These are phyloP conservation scores for Takifugu ocellatus DNA, from an alignment of 2,797 vertebrate genomes.

Conservation along the genomic window DNA sequence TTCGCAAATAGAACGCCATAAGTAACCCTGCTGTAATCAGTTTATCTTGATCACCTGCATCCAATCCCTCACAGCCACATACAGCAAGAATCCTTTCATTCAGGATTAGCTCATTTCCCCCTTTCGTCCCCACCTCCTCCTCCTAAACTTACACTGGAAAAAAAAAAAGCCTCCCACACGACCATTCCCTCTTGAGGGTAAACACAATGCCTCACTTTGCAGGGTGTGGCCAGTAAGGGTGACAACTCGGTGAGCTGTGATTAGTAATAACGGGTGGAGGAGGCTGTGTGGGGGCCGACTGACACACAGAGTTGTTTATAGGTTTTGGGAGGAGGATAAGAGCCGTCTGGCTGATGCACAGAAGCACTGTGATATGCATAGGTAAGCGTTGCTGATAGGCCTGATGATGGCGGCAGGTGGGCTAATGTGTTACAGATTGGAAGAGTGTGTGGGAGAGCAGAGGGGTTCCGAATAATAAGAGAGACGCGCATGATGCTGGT, in stretches of 20 bases:
- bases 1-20: constrained; percentile 61
- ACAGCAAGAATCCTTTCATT: constrained; percentile 51
- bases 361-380: constrained; percentile 15
- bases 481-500: constrained; percentile 49
- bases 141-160: constrained; percentile 32
- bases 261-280: constrained; percentile 36
- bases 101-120: constrained; percentile 50
- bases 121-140: constrained; percentile 1
- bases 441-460: constrained; percentile 20
- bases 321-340: constrained; percentile 31
- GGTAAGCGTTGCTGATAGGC: constrained; percentile 36
- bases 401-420: constrained; percentile 28
- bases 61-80: constrained; percentile 33
- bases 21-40: constrained; percentile 58
- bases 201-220: constrained; percentile 47
- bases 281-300: constrained; percentile 6
- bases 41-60: constrained; percentile 54
- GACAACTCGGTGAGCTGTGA: constrained; percentile 60
- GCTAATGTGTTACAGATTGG: constrained; percentile 31
- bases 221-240: constrained; percentile 67
- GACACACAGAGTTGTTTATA: constrained; percentile 36
- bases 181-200: constrained; percentile 56
- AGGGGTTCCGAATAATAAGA: constrained; percentile 43
- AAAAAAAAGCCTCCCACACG: constrained; percentile 51
- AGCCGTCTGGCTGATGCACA: constrained; percentile 22